A percentile compares a stretch with the other conserved stretches of the same genome.
These are phyloP conservation scores for Philhelius pedissequus DNA, from an alignment of 2,888 invertebrate species.

Conservation along the genomic window DNA sequence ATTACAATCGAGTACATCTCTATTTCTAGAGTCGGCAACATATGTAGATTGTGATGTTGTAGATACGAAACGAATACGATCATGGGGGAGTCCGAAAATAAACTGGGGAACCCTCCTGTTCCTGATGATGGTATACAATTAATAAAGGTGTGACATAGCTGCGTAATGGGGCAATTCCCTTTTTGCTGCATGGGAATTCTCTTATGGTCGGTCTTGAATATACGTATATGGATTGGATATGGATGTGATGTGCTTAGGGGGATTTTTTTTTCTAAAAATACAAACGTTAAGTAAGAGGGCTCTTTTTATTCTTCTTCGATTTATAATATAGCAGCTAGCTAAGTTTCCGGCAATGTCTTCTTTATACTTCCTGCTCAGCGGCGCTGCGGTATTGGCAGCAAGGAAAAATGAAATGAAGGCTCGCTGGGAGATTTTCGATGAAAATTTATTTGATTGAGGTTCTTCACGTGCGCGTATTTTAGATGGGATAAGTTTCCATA, in stretches of 20 bases:
- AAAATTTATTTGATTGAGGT: constrained; percentile 57
- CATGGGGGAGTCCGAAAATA: constrained; percentile 65
- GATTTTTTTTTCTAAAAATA: constrained; percentile 59
- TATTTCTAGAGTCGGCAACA: constrained; percentile 42
- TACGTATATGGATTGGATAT: too few species aligned
- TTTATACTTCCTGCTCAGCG: constrained; percentile 58
- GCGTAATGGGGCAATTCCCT: constrained; percentile 70
- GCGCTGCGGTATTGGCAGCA: constrained; percentile 15
- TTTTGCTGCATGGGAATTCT: constrained; percentile 37
- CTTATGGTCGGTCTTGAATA: background rate
- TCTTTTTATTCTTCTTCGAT: constrained; percentile 61
- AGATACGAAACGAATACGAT: background rate
- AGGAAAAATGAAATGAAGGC: constrained; percentile 14
- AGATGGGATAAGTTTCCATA: constrained; percentile 5
- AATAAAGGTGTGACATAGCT: constrained; percentile 76
- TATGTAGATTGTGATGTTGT: too few species aligned
- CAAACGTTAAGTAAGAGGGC: constrained; percentile 33
- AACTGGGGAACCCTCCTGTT: constrained; percentile 61
- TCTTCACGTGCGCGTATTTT: constrained; percentile 52
- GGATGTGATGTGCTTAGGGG: constrained; percentile 22
- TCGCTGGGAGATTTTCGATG: constrained; percentile 39
- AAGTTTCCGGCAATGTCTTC: constrained; percentile 64
- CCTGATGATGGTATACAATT: constrained; percentile 73
- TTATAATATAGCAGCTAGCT: too few species aligned
- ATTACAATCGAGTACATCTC: constrained; percentile 10